A percentile compares a stretch with the other conserved stretches of the same genome.
Evolutionary conservation across 2,113 vertebrate genomes (phyloP).

Genomic region (Oxygymnocypris stewartii): DNA sequence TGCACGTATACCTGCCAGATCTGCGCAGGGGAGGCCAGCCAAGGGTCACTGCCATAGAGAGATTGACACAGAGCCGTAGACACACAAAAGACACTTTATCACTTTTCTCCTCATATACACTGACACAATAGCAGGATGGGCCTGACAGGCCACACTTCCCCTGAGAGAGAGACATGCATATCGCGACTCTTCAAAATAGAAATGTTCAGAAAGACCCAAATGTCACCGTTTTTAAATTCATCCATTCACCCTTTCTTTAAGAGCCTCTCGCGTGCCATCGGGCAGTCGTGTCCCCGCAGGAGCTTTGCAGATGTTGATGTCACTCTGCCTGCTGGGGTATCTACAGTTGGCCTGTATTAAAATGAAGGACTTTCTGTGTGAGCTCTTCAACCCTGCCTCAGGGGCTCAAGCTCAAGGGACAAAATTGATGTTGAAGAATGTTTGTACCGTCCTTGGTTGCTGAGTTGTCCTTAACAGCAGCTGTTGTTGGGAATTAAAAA

Average conservation of each 20-base stretch:
- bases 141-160: conserved; percentile 4
- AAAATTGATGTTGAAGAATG: conserved; percentile 19
- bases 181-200: conserved; percentile 28
- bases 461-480: conserved; percentile 12
- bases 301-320: conserved; percentile 13
- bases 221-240: conserved; percentile 27
- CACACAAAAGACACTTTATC: conserved; percentile 39
- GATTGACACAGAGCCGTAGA: conserved; percentile 47
- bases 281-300: not conserved
- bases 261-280: not conserved
- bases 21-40: conserved; percentile 82
- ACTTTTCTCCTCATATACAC: conserved; percentile 27
- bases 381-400: conserved; percentile 24
- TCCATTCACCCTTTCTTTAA: conserved; percentile 4
- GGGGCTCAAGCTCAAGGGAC: conserved; percentile 17
- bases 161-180: conserved; percentile 4
- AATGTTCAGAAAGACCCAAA: conserved; percentile 17
- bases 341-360: conserved; percentile 13
- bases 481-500: not conserved
- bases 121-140: conserved; percentile 24
- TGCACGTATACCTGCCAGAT: conserved; percentile 92
- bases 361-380: conserved; percentile 9
- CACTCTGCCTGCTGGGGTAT: not conserved
- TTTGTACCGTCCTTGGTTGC: conserved; percentile 28
- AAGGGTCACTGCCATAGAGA: conserved; percentile 78